A percentile compares a stretch with the other conserved stretches of the same genome.
phyloP scores from a whole-genome alignment of 2,888 invertebrate genomes.

The Drosophila hamatofila region DNA sequence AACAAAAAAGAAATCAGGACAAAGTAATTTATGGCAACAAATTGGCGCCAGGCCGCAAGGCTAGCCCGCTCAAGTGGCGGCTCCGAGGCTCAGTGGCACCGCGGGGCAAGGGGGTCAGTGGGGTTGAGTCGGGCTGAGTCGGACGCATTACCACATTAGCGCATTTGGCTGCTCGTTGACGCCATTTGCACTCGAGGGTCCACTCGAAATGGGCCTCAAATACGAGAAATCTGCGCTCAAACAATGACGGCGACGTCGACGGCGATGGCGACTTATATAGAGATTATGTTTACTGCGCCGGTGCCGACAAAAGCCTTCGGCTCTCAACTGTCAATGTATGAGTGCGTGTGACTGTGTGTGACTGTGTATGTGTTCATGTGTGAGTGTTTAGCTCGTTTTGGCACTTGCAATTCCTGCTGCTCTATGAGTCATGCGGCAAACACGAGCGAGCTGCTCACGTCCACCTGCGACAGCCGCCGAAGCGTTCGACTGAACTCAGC shows the following conservation, averaged over 20 bases:
- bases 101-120: background rate
- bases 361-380: slow-evolving; percentile 7
- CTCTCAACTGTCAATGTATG: slow-evolving; percentile 49
- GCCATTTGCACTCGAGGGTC: slow-evolving; percentile 43
- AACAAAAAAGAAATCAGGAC: slow-evolving; percentile 28
- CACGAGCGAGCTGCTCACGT: slow-evolving; percentile 27
- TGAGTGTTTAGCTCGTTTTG: slow-evolving; percentile 33
- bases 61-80: slow-evolving; percentile 1
- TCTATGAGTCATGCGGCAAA: slow-evolving; percentile 63
- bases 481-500: slow-evolving; percentile 1
- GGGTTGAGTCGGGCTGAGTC: background rate
- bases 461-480: slow-evolving; percentile 42
- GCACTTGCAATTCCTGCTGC: slow-evolving; percentile 55
- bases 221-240: slow-evolving; percentile 57
- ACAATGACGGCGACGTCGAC: slow-evolving; percentile 10
- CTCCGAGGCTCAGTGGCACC: background rate
- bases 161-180: slow-evolving; percentile 34
- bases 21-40: slow-evolving; percentile 50
- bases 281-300: slow-evolving; percentile 65
- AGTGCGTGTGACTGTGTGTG: slow-evolving; percentile 8
- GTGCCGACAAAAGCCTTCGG: slow-evolving; percentile 52
- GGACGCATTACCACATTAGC: slow-evolving; percentile 61
- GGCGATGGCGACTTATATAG: slow-evolving; percentile 1
- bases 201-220: slow-evolving; percentile 42
- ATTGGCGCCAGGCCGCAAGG: slow-evolving; percentile 55